Base-by-base conservation (phyloP, 2,113 vertebrate genomes). In the Chamaea fasciata region DNA sequence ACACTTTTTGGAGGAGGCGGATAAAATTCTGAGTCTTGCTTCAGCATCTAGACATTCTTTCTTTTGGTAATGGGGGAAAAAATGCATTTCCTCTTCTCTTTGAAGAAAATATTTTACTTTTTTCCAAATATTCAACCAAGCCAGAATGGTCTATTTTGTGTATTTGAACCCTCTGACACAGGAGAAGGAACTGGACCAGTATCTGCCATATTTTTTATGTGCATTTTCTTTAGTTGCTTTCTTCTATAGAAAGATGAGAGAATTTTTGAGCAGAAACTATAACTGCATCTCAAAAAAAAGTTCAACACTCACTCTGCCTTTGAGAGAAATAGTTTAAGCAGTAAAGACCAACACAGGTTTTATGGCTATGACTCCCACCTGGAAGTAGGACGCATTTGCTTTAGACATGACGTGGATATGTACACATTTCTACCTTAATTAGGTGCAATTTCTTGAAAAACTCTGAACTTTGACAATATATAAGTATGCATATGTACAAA, bases 191-290 rank as follows among this genome's bases (percentile, higher is more conserved):
- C 21, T 52, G 44, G 37, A 89, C 10, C 16, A 64, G 24, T 82
- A 37, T 9, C 5, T 60, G 4, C 19, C 27, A 49, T 37, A 28
- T 27, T 3, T 1, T 59, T 6, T 1, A 2, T n/a, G 11, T 70
- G 15, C 8, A 8, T 77, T 88, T 88, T 65, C n/a, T 76, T 18
- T 30, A 42, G 24, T 76, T 91, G 12, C 3, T 80, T 67, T 62
- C 26, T 39, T 55, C 52, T 33, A 2, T 23, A 46, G 47, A 88
- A 83, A 57, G 2, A 19, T 5, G 19, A 65, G 28, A 16, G 28
- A 57, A 49, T 85, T 62, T 94, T 57, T 41, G 18, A 78, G 12
- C 0, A 4, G 21, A 44, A 89, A 41, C 12, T 78, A 3, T 17
- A 73, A 64, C 6, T 69, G 3, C 23, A 33, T 30, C 53, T 96